Base-by-base conservation (phyloP, 2,888 invertebrate genomes). In the Andricus curvator region DNA sequence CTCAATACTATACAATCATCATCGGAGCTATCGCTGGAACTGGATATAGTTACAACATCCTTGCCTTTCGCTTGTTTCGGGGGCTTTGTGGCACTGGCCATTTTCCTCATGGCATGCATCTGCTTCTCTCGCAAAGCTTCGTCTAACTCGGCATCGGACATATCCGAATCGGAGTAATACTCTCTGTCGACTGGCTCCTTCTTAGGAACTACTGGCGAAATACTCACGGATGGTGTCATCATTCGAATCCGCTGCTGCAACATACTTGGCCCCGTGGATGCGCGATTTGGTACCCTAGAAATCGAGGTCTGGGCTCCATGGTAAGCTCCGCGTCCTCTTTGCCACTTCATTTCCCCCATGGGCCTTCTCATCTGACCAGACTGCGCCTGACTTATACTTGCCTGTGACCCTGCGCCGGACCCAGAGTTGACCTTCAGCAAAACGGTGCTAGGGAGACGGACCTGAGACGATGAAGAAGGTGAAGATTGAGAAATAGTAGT, bases 1-100 rank as follows among this genome's bases (percentile, higher is more conserved):
- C 97, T 97, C 60, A 98, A 94, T 88, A 98, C 96, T 88, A 97
- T 97, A 90, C 98, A 97, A 90, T 98, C 97, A 91, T 97, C 96
- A 87, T 97, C 97, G 41, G 96, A 96, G 77, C 94, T 94, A 20
- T 95, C 95, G 88, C 95, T 95, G 87, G 95, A 95, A 89, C 95
- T 95, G 0, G 95, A 96, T 90, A 97, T 97, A 85, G 97, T 97
- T 77, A 97, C 96, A 77, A 96, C 95, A 93, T 95, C 94, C 91
- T 93, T 93, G 25, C 92, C 91, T 80, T 93, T 93, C 4, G 90
- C 84, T 6, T 88, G 82, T 79, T 92, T 92, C 33, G 88, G 90
- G 0, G 83, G 70, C 56, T 87, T 87, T 1, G 80, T 51, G 4
- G 68, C 48, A 2, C 78, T 80, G n/a, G 86, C 78, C 29, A 84